These are phyloP conservation scores for Dicranocentrus wangi DNA, from an alignment of 2,888 invertebrate species.

Conservation along the genomic window DNA sequence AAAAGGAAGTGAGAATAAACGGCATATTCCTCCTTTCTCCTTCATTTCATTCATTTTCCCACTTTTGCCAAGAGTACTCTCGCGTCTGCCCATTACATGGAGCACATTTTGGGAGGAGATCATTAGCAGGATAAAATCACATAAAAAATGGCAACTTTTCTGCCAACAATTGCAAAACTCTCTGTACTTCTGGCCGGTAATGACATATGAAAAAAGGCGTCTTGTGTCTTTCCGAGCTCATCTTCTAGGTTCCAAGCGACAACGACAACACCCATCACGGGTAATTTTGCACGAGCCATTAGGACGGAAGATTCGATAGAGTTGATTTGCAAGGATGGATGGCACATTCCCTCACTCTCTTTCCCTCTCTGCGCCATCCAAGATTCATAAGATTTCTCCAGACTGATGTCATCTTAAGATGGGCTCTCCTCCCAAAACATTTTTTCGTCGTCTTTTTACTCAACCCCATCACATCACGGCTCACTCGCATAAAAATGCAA, in stretches of 20 bases:
- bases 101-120: slow-evolving; percentile 8
- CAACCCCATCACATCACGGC: slow-evolving; percentile 24
- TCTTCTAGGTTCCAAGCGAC: background rate
- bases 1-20: slow-evolving; percentile 52
- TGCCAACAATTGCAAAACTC: slow-evolving; percentile 7
- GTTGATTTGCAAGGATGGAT: slow-evolving; percentile 55
- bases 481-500: slow-evolving; percentile 63
- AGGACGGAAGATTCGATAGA: slow-evolving; percentile 52
- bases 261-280: slow-evolving; percentile 44
- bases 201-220: background rate
- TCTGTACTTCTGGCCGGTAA: too few species aligned
- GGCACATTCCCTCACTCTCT: background rate
- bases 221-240: background rate
- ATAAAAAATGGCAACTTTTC: slow-evolving; percentile 23
- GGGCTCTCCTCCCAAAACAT: slow-evolving; percentile 6
- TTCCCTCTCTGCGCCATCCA: too few species aligned
- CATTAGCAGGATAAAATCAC: slow-evolving; percentile 49
- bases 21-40: background rate
- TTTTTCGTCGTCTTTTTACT: slow-evolving; percentile 2
- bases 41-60: slow-evolving; percentile 15
- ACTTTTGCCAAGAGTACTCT: background rate
- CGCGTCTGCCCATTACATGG: background rate
- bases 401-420: too few species aligned
- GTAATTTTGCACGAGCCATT: slow-evolving; percentile 64
- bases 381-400: too few species aligned